Conservation (phyloP, 1,140 invertebrate genomes). For the Limonius californicus region DNA sequence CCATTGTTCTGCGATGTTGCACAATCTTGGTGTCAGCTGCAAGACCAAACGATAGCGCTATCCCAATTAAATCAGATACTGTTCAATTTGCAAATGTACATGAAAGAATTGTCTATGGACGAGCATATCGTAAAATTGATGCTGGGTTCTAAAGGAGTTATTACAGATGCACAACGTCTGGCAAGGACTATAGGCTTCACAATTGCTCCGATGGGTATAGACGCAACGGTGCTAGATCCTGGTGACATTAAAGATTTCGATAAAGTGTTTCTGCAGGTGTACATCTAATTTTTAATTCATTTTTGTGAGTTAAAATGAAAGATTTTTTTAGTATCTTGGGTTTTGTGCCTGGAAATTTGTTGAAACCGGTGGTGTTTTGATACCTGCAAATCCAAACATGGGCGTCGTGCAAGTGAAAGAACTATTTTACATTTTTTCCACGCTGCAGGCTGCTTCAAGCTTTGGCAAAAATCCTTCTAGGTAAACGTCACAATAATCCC, state of each 20-base stretch:
- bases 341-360: slow-evolving; percentile 62
- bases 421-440: slow-evolving; percentile 58
- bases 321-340: slow-evolving; percentile 60
- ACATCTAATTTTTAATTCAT: too few species aligned
- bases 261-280: slow-evolving; percentile 49
- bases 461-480: slow-evolving; percentile 58
- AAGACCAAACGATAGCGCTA: slow-evolving; percentile 59
- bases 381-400: slow-evolving; percentile 63
- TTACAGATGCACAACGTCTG: slow-evolving; percentile 51
- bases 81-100: slow-evolving; percentile 50
- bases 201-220: not conserved
- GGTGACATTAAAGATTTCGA: slow-evolving; percentile 47
- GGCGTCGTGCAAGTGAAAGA: slow-evolving; percentile 55
- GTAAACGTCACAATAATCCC: slow-evolving; percentile 44
- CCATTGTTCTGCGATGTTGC: slow-evolving; percentile 61
- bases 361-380: slow-evolving; percentile 54
- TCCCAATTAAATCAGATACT: slow-evolving; percentile 57
- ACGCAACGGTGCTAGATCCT: slow-evolving; percentile 41
- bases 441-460: slow-evolving; percentile 50
- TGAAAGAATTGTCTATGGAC: slow-evolving; percentile 46
- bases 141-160: slow-evolving; percentile 39
- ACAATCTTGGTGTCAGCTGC: slow-evolving; percentile 58
- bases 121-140: slow-evolving; percentile 35
- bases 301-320: not conserved
- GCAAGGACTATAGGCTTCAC: slow-evolving; percentile 45